Evolutionary conservation across 2,888 invertebrate genomes (phyloP), one percentile per base, ranked within the genome.

Genomic region (Spatulosminthurus flaviceps): DNA sequence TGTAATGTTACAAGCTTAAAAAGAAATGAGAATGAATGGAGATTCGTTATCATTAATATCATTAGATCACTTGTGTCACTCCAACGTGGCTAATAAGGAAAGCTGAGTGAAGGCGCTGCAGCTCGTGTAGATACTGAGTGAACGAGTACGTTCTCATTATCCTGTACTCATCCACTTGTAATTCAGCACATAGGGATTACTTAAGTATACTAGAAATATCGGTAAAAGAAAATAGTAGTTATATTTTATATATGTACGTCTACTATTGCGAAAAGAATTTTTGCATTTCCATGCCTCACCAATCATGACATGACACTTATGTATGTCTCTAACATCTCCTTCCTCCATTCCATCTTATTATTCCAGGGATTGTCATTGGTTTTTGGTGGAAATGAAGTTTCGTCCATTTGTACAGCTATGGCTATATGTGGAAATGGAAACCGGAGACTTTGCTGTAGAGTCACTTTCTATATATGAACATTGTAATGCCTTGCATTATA

Each of bases 31-130:
- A 67, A 67, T 19, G 28, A 67, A 67, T 67, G 67, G 26, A 67
- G 28, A 51, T 13, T 24, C 28, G 67, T 67, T 67, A 29, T 26
- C 67, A 67, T 67, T 67, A 67, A 67, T 67, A 67, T 67, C 16
- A 67, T 67, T 67, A 67, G 67, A 28, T 67, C 28, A 67, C 29
- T 26, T 64, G 11, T 64, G 26, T 22, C 64, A 22, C 64, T 64
- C 64, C 9, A 64, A 22, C 26, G 22, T 64, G 64, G 24, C 26
- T 26, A 51, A 51, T 51, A 51, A 51, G 51, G n/a, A 51, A 51
- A 19, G 51, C 16, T 16, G 51, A 9, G 51, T 19, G 1, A 19
- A 11, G 5, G 2, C 51, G 2, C 5, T 7, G 34, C 9, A 34
- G 9, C 5, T 34, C 9, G 5, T 9, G 34, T 34, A 34, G 5